Percentiles rank a stretch among this genome's conserved stretches.
These are phyloP conservation scores for Mechanitis mazaeus DNA, from an alignment of 2,888 invertebrate genomes.

Conservation along the genomic window DNA sequence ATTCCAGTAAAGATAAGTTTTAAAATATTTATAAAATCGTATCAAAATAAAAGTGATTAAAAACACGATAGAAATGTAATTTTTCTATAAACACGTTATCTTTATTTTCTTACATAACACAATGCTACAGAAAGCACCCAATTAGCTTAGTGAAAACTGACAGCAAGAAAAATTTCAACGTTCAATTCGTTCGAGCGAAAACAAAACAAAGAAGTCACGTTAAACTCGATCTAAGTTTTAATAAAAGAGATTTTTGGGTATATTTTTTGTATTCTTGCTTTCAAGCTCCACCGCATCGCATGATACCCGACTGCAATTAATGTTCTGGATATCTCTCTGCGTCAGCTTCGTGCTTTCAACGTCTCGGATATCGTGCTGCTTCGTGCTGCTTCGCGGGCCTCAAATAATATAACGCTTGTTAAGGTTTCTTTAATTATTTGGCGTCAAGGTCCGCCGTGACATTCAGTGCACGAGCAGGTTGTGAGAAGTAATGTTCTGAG, in stretches of 20 bases:
- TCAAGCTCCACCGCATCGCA: constrained; percentile 38
- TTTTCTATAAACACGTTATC: constrained; percentile 10
- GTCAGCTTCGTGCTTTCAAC: constrained; percentile 31
- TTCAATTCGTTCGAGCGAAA: constrained; percentile 18
- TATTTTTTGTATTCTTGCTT: constrained; percentile 17
- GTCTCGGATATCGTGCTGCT: constrained; percentile 21
- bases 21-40: no score
- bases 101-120: constrained; percentile 21
- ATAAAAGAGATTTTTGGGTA: constrained; percentile 26
- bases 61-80: constrained; percentile 11
- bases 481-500: not conserved
- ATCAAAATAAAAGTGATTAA: not conserved
- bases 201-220: constrained; percentile 19
- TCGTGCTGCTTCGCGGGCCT: not conserved
- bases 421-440: constrained; percentile 3
- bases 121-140: constrained; percentile 22
- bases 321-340: constrained; percentile 41
- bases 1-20: not conserved
- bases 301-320: constrained; percentile 53
- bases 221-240: constrained; percentile 26
- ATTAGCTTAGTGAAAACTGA: constrained; percentile 23
- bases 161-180: constrained; percentile 24
- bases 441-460: not conserved
- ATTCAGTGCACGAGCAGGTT: not conserved
- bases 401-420: constrained; percentile 9